phyloP scores from a whole-genome alignment of 2,113 vertebrate species.

The Andinoacara biseriatus region DNA sequence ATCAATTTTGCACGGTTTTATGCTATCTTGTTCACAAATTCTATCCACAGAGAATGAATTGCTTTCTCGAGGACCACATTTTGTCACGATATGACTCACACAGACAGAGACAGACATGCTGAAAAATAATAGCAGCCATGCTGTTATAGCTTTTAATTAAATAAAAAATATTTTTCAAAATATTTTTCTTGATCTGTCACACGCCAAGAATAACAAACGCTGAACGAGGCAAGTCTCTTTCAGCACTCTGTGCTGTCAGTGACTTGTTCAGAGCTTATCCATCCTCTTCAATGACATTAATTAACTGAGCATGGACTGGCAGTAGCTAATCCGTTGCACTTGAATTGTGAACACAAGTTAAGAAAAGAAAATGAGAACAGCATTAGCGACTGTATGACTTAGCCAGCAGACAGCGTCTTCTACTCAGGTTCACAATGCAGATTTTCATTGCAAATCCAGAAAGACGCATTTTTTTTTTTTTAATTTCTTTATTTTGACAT shows the following conservation, averaged over 20 bases:
- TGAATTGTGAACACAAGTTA: conserved; percentile 29
- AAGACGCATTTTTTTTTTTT: neutral
- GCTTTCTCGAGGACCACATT: neutral
- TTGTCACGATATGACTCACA: neutral
- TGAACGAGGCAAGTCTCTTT: neutral
- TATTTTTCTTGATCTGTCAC: neutral
- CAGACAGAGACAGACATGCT: neutral
- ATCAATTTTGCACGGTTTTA: neutral
- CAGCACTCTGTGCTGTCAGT: conserved; percentile 11
- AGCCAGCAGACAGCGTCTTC: conserved; percentile 1
- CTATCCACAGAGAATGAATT: neutral
- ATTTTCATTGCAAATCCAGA: conserved; percentile 10
- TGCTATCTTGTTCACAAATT: neutral
- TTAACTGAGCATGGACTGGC: conserved; percentile 45
- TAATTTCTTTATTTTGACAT: neutral
- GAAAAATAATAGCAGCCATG: neutral
- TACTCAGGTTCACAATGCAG: neutral
- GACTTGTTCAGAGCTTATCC: conserved; percentile 45
- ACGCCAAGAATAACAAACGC: neutral
- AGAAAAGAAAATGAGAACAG: conserved; percentile 28
- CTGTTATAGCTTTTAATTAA: neutral
- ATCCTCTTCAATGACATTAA: conserved; percentile 53
- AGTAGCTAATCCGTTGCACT: conserved; percentile 42
- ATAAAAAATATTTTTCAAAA: neutral
- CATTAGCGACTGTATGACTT: conserved; percentile 10